Percentiles rank a stretch among this genome's conserved stretches.
Conservation (phyloP, 1,140 invertebrate species). For the Sitobion miscanthi region DNA sequence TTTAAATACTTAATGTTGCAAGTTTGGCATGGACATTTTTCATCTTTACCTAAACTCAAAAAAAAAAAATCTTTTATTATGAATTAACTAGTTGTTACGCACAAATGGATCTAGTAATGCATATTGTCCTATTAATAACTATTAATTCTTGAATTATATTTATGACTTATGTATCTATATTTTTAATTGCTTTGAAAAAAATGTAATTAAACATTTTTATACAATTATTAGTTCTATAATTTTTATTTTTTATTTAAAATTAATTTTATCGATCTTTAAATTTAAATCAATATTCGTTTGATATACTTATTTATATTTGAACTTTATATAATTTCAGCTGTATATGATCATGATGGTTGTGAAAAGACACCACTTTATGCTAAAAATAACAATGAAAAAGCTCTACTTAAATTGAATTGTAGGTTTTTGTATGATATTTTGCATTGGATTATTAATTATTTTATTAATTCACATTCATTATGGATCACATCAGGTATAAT, state of each 20-base stretch:
- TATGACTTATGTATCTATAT: too few species aligned
- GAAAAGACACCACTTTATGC: constrained; percentile 48
- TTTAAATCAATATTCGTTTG: not conserved
- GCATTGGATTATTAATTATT: constrained; percentile 45
- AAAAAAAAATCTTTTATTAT: too few species aligned
- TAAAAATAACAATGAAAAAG: constrained; percentile 42
- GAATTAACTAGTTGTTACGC: too few species aligned
- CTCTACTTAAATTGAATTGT: constrained; percentile 45
- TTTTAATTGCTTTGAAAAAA: not conserved
- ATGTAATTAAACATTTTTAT: not conserved
- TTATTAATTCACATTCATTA: constrained; percentile 51
- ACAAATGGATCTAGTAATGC: too few species aligned
- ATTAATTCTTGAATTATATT: too few species aligned
- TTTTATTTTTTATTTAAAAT: not conserved
- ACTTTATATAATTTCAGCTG: constrained; percentile 34
- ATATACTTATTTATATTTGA: not conserved
- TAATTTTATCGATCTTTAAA: not conserved
- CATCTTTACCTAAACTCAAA: too few species aligned
- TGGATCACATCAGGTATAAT: constrained; percentile 45
- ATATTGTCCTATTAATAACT: too few species aligned
- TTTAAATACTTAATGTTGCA: too few species aligned
- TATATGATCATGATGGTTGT: constrained; percentile 44
- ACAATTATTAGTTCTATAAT: not conserved
- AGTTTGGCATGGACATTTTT: too few species aligned
- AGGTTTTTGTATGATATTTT: constrained; percentile 48